Base-by-base conservation (phyloP, 2,797 vertebrate species). In the Hyperoplus lanceolatus region DNA sequence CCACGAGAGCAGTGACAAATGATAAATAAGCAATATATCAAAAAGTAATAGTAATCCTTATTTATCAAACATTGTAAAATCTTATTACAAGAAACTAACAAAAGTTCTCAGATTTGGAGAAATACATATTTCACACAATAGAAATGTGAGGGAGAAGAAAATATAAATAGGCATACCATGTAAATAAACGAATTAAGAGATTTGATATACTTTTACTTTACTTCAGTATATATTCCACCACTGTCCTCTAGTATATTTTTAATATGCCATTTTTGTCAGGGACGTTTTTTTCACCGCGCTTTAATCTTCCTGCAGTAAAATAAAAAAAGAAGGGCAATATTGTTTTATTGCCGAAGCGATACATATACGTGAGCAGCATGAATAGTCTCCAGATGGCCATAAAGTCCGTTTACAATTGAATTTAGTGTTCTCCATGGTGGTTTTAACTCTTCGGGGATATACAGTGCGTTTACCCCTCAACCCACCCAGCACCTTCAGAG, bases 371-470 rank as follows among this genome's bases (percentile, higher is more conserved):
- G n/a, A 48, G n/a, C 10, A 49, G 67, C 54, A 6, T 5, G n/a
- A 59, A 48, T 42, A 0, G 12, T 41, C 43, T 64, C 14, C 16
- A 69, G 18, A 39, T 36, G 48, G 3, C 54, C 57, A 10, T 63
- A 10, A 65, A 60, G 48, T 46, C 16, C 0, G 71, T 46, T 73
- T 51, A 5, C 59, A 62, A n/a, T 42, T 3, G 15, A 77, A 64
- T 18, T 46, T n/a, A 16, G 14, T 14, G 21, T 11, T 58, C 9
- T 10, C 14, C 16, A 0, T 36, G 2, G 6, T 63, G n/a, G 12
- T 7, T n/a, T 57, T 45, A 55, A 77, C 48, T 55, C 49, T 29
- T 65, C 68, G 46, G 38, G 54, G 14, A n/a, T 39, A 57, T 71
- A n/a, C 36, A 62, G 7, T 55, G 1, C 2, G 8, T 41, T 0